Evolutionary conservation across 2,888 invertebrate species (phyloP), one percentile per base, ranked within the genome.

Genomic region (Drosophila kokeensis): DNA sequence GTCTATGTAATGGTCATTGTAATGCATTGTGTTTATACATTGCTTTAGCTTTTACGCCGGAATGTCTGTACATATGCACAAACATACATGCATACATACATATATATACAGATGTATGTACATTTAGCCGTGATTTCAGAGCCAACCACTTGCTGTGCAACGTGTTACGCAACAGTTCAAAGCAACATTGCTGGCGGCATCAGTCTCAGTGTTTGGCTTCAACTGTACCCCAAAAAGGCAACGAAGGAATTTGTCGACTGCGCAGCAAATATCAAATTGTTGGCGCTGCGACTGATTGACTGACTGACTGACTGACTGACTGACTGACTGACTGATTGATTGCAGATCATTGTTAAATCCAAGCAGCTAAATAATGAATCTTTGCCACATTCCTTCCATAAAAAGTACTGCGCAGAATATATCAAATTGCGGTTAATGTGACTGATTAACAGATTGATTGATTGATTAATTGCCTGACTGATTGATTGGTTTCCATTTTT

Each of bases 81-180:
- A 4, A 1, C 45, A 45, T 36, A 32, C 15, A 15, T 38, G 30
- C 32, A 30, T 52, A 40, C 13, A 36, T 62, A 27, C 24, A 29
- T 24, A 30, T n/a, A 48, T 30, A 8, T 15, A 45, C 45, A 24
- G 45, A 49, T 8, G 18, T 34, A 50, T 21, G 13, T 40, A 53
- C 13, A 32, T 50, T 38, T 45, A 49, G 30, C 38, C n/a, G 34
- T 62, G n/a, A 52, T 60, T 60, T 40, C 7, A 54, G 30, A 30
- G 30, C 15, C 54, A 53, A 30, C 40, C 61, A 61, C 40, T 61
- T 61, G 55, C 30, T 54, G 61, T 40, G 30, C 30, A 40, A 13
- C 40, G 30, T 42, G 40, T 61, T 61, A 61, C 55, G 40, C 30
- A 61, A 61, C 61, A 38, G 52, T 52, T 52, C 52, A 52, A n/a